Evolutionary conservation across 2,888 invertebrate genomes (phyloP).

Genomic region (Sceliomorpha sp.): DNA sequence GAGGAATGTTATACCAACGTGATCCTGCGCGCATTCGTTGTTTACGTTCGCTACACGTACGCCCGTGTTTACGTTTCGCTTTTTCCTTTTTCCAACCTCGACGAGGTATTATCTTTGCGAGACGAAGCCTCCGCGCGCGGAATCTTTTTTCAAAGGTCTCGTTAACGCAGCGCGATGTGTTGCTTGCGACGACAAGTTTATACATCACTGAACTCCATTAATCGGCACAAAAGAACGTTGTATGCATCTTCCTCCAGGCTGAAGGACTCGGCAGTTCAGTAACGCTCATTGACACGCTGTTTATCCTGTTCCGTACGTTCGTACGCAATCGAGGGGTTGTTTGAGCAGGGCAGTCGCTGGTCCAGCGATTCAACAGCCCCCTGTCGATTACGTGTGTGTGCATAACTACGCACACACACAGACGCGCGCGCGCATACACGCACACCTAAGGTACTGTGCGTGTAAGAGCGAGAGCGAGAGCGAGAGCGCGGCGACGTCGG

Average conservation of each 20-base stretch:
- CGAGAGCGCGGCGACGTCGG: slow-evolving; percentile 17
- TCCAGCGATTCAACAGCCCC: slow-evolving; percentile 23
- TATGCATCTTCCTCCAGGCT: slow-evolving; percentile 43
- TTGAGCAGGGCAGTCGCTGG: slow-evolving; percentile 15
- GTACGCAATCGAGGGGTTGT: slow-evolving; percentile 47
- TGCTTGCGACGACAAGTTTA: slow-evolving; percentile 32
- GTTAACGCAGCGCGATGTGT: slow-evolving; percentile 12
- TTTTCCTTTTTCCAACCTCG: no score
- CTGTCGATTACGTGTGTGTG: slow-evolving; percentile 28
- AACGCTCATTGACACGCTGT: slow-evolving; percentile 51
- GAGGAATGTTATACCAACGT: no score
- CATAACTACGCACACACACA: not conserved
- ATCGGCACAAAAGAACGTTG: slow-evolving; percentile 46
- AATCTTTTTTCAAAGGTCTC: slow-evolving; percentile 13
- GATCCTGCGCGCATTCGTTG: no score
- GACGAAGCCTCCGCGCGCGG: slow-evolving; percentile 23
- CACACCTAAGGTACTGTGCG: not conserved
- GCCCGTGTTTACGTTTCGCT: no score
- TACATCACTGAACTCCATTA: slow-evolving; percentile 48
- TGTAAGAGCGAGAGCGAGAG: not conserved
- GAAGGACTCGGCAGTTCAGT: slow-evolving; percentile 27
- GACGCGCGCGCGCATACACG: not conserved
- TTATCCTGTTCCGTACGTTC: slow-evolving; percentile 39
- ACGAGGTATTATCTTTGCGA: slow-evolving; percentile 32
- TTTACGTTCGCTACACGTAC: no score